A percentile compares a stretch with the other conserved stretches of the same genome.
These are phyloP conservation scores for Laticauda colubrina DNA, from an alignment of 2,113 vertebrate genomes.

Conservation along the genomic window DNA sequence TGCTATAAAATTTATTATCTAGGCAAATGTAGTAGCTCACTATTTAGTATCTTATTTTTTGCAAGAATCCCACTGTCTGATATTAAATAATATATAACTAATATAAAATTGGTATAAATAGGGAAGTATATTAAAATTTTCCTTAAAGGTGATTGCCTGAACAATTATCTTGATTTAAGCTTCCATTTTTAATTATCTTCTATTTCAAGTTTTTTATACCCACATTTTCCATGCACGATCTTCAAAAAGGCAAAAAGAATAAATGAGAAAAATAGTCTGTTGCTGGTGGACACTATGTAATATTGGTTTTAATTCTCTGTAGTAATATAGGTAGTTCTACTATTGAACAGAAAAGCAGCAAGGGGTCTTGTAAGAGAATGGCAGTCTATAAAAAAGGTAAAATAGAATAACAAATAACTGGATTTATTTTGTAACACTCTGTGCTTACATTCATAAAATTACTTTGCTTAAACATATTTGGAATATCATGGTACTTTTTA, in stretches of 20 bases:
- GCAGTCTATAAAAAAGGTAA: not conserved
- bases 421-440: not conserved
- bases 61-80: constrained; percentile 10
- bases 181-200: not conserved
- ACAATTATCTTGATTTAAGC: not conserved
- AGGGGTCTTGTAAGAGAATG: not conserved
- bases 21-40: constrained; percentile 43
- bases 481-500: not conserved
- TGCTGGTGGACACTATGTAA: not conserved
- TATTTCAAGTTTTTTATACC: not conserved
- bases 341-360: not conserved
- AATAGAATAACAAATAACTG: not conserved
- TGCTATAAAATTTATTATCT: constrained; percentile 56
- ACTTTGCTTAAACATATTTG: not conserved
- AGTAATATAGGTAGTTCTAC: not conserved
- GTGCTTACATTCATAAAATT: not conserved
- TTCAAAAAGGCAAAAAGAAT: not conserved
- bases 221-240: not conserved
- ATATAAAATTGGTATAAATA: constrained; percentile 33
- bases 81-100: not conserved
- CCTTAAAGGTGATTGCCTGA: not conserved
- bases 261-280: not conserved
- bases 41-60: constrained; percentile 25
- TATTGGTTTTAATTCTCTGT: not conserved
- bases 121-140: not conserved